A percentile compares a stretch with the other conserved stretches of the same genome.
phyloP scores from a whole-genome alignment of 2,113 vertebrate genomes.

The Ictalurus furcatus region DNA sequence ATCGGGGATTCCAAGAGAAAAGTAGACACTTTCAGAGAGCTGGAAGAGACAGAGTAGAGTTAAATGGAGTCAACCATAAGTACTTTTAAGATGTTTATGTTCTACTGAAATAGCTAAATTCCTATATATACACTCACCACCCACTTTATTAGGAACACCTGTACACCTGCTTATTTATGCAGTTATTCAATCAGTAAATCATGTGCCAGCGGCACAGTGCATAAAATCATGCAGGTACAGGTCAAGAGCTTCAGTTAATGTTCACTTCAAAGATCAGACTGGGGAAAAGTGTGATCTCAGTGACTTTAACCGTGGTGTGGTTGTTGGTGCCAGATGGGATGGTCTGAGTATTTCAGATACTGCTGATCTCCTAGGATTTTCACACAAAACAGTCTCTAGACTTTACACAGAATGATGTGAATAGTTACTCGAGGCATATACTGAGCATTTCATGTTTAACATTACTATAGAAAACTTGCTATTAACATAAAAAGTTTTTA shows the following conservation, averaged over 20 bases:
- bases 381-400: neutral
- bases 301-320: neutral
- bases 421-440: neutral
- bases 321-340: neutral
- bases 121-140: neutral
- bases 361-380: neutral
- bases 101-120: neutral
- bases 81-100: neutral
- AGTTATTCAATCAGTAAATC: neutral
- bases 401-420: neutral
- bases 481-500: neutral
- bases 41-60: neutral
- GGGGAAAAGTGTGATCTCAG: neutral
- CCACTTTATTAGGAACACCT: neutral
- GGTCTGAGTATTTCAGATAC: neutral
- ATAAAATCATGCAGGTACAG: neutral
- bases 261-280: neutral
- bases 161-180: neutral
- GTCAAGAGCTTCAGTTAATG: neutral
- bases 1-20: neutral
- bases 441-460: neutral
- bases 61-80: neutral
- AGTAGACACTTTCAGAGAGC: neutral
- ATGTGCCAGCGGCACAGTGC: neutral
- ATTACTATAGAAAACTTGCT: neutral